Evolutionary conservation across 2,797 vertebrate species (phyloP), one percentile per base, ranked within the genome.

Genomic region (Falco cherrug): DNA sequence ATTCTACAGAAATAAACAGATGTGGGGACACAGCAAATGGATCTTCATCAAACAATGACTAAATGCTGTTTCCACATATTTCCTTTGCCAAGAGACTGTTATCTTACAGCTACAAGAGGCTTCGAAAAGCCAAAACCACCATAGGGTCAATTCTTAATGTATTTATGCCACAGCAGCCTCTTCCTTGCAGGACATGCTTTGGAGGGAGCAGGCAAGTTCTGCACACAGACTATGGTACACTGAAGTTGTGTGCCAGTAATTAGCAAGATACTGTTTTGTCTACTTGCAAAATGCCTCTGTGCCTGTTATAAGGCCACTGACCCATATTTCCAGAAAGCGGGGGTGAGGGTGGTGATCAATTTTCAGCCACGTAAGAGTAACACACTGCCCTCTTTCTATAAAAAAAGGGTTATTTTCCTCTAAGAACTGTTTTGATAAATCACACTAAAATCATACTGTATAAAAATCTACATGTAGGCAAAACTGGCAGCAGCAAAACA

Each of bases 201-300:
- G 29, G 45, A 53, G 5, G 26, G 26, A 35, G 20, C 31, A 48
- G 51, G 11, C 28, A 39, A 75, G 12, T n/a, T 33, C 59, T 45
- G n/a, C 1, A 0, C 2, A 10, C 35, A 26, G 21, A 50, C 47
- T 6, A 35, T 4, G 1, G n/a, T 16, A 31, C 20, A 11, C 16
- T 33, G 35, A 25, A 63, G 28, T 13, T 33, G 35, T 16, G 12
- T 9, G 70, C 14, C 63, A 53, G 39, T 24, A 59, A 35, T 41
- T 6, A 68, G 19, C 53, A 71, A 61, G 37, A 31, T 13, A 51
- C 6, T 50, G 13, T 14, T 54, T 39, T 64, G 28, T 45, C 16
- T 22, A 48, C 31, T 68, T 6, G 2, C 15, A 57, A 91, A 69
- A 33, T 39, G 16, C 29, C 41, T 41, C n/a, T 75, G 47, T 70